Base-by-base conservation (phyloP, 2,888 invertebrate genomes). In the Prenolepis imparis region DNA sequence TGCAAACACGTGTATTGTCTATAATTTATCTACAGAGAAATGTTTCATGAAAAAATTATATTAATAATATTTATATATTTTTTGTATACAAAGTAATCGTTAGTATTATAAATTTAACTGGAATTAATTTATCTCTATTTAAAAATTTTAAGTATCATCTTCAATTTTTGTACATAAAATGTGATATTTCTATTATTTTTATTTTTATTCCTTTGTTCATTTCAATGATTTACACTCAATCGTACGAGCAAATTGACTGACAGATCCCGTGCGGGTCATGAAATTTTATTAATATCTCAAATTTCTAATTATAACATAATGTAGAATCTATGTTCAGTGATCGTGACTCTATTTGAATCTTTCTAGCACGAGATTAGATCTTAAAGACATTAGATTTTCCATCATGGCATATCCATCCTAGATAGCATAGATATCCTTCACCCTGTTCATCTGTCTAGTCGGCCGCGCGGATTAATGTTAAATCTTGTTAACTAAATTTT, bases 301-400 rank as follows among this genome's bases (percentile, higher is more conserved):
- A 18, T 36, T 57, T 41, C 59, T 59, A 78, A 78, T 59, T 59
- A 78, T 78, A 77, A 77, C 6, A n/a, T 70, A 59, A 78, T 67
- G 32, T 24, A n/a, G 24, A 78, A 72, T 78, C 44, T 72, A 73
- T 78, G 44, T 78, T 78, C 44, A 78, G 44, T 73, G 18, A 59
- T 59, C 59, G 18, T 57, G 59, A 18, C 18, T 78, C 59, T 78
- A 78, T 78, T 78, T 78, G 59, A 72, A 72, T 59, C 32, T 78
- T n/a, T 44, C 15, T 21, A 28, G 28, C 72, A 44, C 36, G 57
- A 57, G 32, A 73, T 73, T 78, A 78, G 59, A 78, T 36, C 44
- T 72, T 78, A 78, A 78, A 6, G 44, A 48, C 32, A 72, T 78
- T 73, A 78, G 74, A 78, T 78, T 57, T 59, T 59, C 41, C 21